A percentile compares a stretch with the other conserved stretches of the same genome.
These are phyloP conservation scores for Babyrousa celebensis DNA, from an alignment of 2,797 vertebrate species.

Conservation along the genomic window DNA sequence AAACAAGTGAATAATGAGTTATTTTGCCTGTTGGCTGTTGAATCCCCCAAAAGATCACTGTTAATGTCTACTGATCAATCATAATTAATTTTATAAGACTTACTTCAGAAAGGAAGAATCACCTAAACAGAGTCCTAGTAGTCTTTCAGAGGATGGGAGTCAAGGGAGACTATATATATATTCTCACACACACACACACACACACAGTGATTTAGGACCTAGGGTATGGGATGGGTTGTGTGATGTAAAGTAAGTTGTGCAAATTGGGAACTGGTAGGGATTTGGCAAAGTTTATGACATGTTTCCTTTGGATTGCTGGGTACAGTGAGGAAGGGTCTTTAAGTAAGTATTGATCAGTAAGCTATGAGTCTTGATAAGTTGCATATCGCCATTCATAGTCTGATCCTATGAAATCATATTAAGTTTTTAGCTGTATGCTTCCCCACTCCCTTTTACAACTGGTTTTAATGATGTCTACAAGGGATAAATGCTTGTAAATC, in stretches of 20 bases:
- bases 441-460: neutral
- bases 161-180: neutral
- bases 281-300: neutral
- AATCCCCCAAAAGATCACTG: neutral
- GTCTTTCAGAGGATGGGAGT: neutral
- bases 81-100: neutral
- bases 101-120: neutral
- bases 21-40: slow-evolving; percentile 14
- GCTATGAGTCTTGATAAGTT: slow-evolving; percentile 31
- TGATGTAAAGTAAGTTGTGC: neutral
- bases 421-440: neutral
- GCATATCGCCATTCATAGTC: neutral
- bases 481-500: neutral
- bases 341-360: neutral
- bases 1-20: neutral
- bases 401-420: slow-evolving; percentile 27
- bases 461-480: neutral
- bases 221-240: neutral
- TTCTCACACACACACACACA: too few species aligned
- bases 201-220: neutral
- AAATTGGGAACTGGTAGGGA: neutral
- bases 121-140: neutral
- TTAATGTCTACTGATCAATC: neutral
- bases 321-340: neutral
- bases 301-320: neutral